Percentiles rank a stretch among this genome's conserved stretches.
Evolutionary conservation across 2,797 vertebrate genomes (phyloP).

Genomic region (Fistularia tabacaria): DNA sequence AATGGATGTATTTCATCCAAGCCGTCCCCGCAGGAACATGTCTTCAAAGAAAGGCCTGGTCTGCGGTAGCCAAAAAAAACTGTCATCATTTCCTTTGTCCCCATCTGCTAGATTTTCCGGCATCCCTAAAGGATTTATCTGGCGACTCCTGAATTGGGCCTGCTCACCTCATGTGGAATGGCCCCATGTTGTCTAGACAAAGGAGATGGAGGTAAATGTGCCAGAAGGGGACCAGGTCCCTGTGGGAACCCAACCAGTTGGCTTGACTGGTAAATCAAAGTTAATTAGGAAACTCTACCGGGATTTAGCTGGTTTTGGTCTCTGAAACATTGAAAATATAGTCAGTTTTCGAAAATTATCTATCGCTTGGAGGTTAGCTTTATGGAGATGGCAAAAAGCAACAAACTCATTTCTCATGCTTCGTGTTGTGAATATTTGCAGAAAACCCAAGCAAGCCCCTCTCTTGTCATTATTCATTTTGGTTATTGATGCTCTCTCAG

Average conservation of each 20-base stretch:
- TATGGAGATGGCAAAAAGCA: no score
- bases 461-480: no score
- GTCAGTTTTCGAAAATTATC: no score
- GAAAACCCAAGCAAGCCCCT: no score
- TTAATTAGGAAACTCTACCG: slow-evolving; percentile 54
- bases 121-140: slow-evolving; percentile 27
- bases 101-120: slow-evolving; percentile 41
- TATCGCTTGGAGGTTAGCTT: no score
- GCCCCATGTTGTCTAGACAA: slow-evolving; percentile 56
- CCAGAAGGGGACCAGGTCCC: slow-evolving; percentile 67
- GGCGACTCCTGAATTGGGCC: slow-evolving; percentile 28
- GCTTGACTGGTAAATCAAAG: slow-evolving; percentile 42
- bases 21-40: background rate
- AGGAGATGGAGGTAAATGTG: slow-evolving; percentile 42
- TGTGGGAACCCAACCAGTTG: slow-evolving; percentile 46
- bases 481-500: no score
- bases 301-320: slow-evolving; percentile 39
- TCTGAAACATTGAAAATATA: slow-evolving; percentile 11
- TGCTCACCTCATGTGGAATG: slow-evolving; percentile 36
- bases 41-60: slow-evolving; percentile 8
- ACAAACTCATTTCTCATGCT: no score
- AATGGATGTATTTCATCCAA: background rate
- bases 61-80: slow-evolving; percentile 3
- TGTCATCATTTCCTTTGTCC: slow-evolving; percentile 4
- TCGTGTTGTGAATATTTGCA: no score